A percentile compares a stretch with the other conserved stretches of the same genome.
phyloP scores from a whole-genome alignment of 1,140 invertebrate genomes.

The Trichomalopsis sarcophagae region DNA sequence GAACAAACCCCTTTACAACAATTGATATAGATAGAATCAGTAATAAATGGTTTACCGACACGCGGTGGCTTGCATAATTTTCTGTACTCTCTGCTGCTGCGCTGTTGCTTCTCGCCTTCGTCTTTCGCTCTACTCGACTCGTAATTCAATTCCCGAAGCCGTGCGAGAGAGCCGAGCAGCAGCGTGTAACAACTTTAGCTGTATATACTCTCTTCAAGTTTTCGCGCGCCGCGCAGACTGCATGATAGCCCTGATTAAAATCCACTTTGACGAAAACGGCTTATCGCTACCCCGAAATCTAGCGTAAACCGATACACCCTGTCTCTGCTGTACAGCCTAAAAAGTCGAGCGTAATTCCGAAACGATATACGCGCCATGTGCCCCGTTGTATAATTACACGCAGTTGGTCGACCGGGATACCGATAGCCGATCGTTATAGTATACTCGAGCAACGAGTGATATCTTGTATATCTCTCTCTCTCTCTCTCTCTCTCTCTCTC shows the following conservation, averaged over 20 bases:
- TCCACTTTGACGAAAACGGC: constrained; percentile 32
- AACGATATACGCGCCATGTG: too few species aligned
- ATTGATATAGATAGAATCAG: constrained; percentile 54
- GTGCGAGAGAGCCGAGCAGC: not conserved
- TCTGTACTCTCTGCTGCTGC: not conserved
- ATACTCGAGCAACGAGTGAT: not conserved
- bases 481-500: too few species aligned
- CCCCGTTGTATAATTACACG: not conserved
- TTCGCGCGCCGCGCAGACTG: not conserved
- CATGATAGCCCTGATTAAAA: constrained; percentile 39
- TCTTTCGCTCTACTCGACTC: too few species aligned
- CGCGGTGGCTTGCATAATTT: constrained; percentile 40
- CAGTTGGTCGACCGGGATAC: not conserved
- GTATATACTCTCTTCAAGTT: constrained; percentile 18
- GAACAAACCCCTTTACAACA: constrained; percentile 47
- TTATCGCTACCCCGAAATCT: constrained; percentile 11
- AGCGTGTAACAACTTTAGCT: constrained; percentile 17
- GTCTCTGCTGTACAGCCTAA: too few species aligned
- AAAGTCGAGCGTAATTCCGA: not conserved
- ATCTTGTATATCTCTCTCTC: not conserved
- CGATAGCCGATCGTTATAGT: not conserved
- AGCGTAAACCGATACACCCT: not conserved
- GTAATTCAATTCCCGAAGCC: constrained; percentile 41
- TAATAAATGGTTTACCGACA: constrained; percentile 48
- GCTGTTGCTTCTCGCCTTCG: not conserved